A percentile compares a stretch with the other conserved stretches of the same genome.
Conservation (phyloP, 2,888 invertebrate species). For the Apeira syringaria region DNA sequence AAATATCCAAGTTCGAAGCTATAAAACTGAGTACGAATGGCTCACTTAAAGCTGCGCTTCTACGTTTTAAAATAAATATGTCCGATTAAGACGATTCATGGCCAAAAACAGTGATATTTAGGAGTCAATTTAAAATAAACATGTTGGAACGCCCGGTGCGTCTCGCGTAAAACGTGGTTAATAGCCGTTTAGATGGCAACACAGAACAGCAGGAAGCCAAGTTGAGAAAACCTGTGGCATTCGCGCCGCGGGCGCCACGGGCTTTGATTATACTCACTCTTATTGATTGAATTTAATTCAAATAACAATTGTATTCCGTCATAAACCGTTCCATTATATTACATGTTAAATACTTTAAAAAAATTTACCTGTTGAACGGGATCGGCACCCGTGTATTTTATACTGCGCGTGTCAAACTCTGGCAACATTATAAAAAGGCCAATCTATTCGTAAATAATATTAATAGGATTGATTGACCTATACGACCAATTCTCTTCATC, state of each 20-base stretch:
- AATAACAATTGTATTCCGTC: constrained; percentile 58
- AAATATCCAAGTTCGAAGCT: constrained; percentile 29
- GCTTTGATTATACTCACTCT: constrained; percentile 54
- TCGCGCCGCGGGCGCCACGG: constrained; percentile 52
- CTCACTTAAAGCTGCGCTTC: constrained; percentile 52
- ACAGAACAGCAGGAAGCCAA: constrained; percentile 69
- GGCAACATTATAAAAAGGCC: too few relatives aligned
- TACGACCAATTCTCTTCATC: too few relatives aligned
- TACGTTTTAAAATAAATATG: constrained; percentile 66
- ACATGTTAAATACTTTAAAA: too few relatives aligned
- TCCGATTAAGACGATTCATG: constrained; percentile 70
- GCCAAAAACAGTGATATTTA: constrained; percentile 75
- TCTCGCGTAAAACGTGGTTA: constrained; percentile 71
- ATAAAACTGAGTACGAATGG: constrained; percentile 45
- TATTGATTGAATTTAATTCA: constrained; percentile 65
- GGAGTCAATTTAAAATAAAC: constrained; percentile 74
- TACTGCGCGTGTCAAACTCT: too few relatives aligned
- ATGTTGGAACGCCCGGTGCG: constrained; percentile 62
- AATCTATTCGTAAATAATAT: too few relatives aligned
- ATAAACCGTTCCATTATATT: too few relatives aligned
- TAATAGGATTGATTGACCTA: too few relatives aligned
- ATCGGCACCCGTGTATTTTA: too few relatives aligned
- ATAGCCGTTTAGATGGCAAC: constrained; percentile 67
- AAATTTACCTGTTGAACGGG: too few relatives aligned
- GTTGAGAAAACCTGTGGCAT: constrained; percentile 54